Base-by-base conservation (phyloP, 2,888 invertebrate genomes). In the Camponotus fellah region DNA sequence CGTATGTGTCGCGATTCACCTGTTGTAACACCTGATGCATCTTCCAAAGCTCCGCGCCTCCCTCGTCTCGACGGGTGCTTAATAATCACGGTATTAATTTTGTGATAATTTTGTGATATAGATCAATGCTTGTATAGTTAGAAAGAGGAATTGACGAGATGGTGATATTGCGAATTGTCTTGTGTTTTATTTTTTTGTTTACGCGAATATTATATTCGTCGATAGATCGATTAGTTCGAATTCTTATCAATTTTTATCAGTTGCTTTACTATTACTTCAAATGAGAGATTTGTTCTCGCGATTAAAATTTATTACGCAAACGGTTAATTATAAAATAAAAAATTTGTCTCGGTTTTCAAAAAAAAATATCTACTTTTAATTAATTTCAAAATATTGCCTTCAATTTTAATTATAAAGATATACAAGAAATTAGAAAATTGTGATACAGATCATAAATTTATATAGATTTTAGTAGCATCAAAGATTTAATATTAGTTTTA, bases 1-100 rank as follows among this genome's bases (percentile, higher is more conserved):
- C 77, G 83, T 86, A 83, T 75, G 80, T 62, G 85, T 85, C 80
- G 34, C 53, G 46, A 60, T 65, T 62, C 53, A 71, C 65, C 76
- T 58, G 68, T 80, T 79, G 34, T 77, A 85, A 83, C 85, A 85
- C 86, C 85, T 87, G 87, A 86, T 87, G 85, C 87, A 86, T 88
- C 82, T 82, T 66, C 32, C 62, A 69, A 58, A 26, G 32, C 10
- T 17, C 5, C 49, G 12, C 26, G 26, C 43, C n/a, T 53, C 14
- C 10, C 69, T 32, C 10, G 10, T 26, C 43, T 8, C n/a, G 26
- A 26, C 49, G 17, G 10, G 5, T 49, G 26, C 32, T 68, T 53
- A 68, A 68, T 26, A 26, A 37, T 53, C 34, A 21, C 53, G 5
- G 6, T n/a, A 49, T 53, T 53, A 53, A 53, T 53, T 53, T 53